Percentiles rank a stretch among this genome's conserved stretches.
Conservation (phyloP, 2,113 vertebrate species). For the Protobothrops flavoviridis region DNA sequence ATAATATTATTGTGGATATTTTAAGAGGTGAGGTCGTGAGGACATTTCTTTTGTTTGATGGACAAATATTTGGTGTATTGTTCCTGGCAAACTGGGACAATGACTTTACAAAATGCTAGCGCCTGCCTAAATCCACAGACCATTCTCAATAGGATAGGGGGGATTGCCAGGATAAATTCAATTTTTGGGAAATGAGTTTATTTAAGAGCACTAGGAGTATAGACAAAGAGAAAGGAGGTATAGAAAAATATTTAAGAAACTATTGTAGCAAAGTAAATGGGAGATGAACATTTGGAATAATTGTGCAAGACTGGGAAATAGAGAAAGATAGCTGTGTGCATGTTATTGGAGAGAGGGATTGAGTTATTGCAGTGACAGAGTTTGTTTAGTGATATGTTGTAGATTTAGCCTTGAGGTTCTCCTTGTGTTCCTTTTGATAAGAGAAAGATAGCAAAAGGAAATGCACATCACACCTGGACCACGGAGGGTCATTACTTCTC, state of each 20-base stretch:
- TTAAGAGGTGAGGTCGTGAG: background rate
- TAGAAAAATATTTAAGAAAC: background rate
- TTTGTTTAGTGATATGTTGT: background rate
- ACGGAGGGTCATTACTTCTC: background rate
- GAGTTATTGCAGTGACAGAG: background rate
- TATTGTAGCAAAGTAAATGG: too few relatives aligned
- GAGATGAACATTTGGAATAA: background rate
- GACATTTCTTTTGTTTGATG: background rate
- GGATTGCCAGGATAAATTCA: background rate
- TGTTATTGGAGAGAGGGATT: background rate
- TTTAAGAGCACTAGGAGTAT: background rate
- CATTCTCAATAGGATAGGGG: background rate
- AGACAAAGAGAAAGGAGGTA: background rate
- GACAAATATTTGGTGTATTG: background rate
- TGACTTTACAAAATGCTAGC: background rate
- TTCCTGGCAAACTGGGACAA: background rate
- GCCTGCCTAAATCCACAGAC: background rate
- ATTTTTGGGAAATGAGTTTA: too few relatives aligned
- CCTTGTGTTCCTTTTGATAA: background rate
- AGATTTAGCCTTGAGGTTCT: background rate
- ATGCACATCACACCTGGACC: background rate
- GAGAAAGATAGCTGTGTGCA: background rate
- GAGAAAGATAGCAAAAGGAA: background rate
- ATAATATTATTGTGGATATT: background rate
- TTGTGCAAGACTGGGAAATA: background rate